Percentiles rank a stretch among this genome's conserved stretches.
Conservation (phyloP, 2,113 vertebrate species). For the Oxyura jamaicensis region DNA sequence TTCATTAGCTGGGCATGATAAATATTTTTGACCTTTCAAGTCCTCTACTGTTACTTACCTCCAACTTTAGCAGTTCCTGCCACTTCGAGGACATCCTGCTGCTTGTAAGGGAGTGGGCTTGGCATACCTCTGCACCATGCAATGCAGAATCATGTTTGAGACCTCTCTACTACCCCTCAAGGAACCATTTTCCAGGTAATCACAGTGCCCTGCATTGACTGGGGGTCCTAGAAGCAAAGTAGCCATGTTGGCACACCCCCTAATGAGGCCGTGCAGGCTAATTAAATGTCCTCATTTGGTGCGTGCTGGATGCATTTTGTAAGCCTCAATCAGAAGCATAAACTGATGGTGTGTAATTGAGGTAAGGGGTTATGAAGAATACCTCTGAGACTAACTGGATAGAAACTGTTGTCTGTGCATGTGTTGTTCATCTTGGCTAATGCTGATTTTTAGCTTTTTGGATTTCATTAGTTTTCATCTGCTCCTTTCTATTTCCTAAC, state of each 20-base stretch:
- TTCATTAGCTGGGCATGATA: neutral
- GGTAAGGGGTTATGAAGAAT: neutral
- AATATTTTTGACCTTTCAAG: neutral
- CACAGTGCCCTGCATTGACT: neutral
- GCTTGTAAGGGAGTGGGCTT: neutral
- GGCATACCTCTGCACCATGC: neutral
- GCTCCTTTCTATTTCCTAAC: neutral
- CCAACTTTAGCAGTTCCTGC: neutral
- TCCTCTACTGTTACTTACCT: neutral
- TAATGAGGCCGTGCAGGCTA: neutral
- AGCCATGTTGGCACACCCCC: neutral
- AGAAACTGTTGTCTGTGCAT: neutral
- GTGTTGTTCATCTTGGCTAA: neutral
- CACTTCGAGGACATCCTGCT: neutral
- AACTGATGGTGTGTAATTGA: too few relatives aligned
- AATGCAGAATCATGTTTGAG: neutral
- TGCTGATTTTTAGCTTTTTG: neutral
- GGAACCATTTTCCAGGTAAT: neutral
- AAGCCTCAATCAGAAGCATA: too few relatives aligned
- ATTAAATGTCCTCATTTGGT: neutral
- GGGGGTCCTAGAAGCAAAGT: neutral
- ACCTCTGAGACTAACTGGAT: too few relatives aligned
- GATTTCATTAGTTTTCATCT: neutral
- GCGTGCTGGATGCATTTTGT: neutral
- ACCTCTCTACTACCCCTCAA: neutral